Conservation (phyloP, 2,888 invertebrate species). For the Plagodis dolabraria region DNA sequence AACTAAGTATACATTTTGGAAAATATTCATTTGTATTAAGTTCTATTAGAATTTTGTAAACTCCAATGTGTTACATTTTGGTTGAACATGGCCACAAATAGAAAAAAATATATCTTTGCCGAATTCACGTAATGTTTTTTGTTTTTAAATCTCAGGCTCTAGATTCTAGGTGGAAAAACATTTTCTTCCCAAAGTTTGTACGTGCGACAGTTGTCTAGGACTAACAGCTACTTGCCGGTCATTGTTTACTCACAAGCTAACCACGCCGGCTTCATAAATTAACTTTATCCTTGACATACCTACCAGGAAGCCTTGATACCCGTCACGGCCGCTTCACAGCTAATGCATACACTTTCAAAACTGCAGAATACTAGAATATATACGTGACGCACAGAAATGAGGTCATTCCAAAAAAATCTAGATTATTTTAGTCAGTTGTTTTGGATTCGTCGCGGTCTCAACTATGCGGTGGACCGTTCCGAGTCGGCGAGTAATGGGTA, state of each 20-base stretch:
- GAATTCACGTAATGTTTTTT: too few species aligned
- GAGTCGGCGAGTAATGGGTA: conserved; percentile 18
- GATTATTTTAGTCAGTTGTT: conserved; percentile 26
- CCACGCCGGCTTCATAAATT: conserved; percentile 17
- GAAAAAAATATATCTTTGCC: too few species aligned
- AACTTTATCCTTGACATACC: conserved; percentile 33
- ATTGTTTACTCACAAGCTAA: conserved; percentile 29
- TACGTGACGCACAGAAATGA: conserved; percentile 22
- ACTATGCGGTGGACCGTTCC: conserved; percentile 2
- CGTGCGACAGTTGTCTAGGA: background rate
- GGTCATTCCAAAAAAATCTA: conserved; percentile 18
- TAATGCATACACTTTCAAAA: conserved; percentile 20
- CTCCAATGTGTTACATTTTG: too few species aligned
- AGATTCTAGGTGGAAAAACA: too few species aligned
- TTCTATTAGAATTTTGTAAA: too few species aligned
- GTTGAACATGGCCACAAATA: too few species aligned
- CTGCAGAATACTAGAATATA: conserved; percentile 5
- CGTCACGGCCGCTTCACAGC: conserved; percentile 23
- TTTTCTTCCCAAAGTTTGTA: background rate
- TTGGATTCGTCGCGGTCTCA: conserved; percentile 22
- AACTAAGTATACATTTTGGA: too few species aligned
- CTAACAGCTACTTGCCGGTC: background rate
- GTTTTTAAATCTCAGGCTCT: too few species aligned
- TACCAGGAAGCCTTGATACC: conserved; percentile 22
- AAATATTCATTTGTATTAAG: too few species aligned